Evolutionary conservation across 2,888 invertebrate genomes (phyloP).

Genomic region (Rambutsinella grinnellia): DNA sequence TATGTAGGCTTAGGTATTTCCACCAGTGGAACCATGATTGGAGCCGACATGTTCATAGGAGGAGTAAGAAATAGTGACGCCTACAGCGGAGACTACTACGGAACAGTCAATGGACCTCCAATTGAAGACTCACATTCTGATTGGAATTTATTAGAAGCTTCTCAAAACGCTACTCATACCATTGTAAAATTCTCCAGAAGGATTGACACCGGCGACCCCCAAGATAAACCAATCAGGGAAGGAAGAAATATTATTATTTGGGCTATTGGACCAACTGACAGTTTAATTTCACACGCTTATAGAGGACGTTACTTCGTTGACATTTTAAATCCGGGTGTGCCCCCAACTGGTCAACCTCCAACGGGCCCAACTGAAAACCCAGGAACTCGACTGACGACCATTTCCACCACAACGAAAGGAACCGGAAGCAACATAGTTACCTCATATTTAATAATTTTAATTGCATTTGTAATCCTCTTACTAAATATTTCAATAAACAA

Average conservation of each 20-base stretch:
- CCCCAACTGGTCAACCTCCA: no score
- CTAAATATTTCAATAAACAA: no score
- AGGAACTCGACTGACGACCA: no score
- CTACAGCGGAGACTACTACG: conserved; percentile 18
- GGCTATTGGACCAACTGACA: background rate
- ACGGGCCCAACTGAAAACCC: no score
- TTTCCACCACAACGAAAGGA: no score
- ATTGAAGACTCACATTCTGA: conserved; percentile 16
- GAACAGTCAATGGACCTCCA: conserved; percentile 5
- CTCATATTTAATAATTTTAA: no score
- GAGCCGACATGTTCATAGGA: background rate
- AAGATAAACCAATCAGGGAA: conserved; percentile 36
- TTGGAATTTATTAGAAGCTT: conserved; percentile 39
- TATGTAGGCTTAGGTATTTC: background rate
- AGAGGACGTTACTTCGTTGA: no score
- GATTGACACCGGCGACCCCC: conserved; percentile 39
- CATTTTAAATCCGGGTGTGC: no score
- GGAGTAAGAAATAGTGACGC: background rate
- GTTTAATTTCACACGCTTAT: background rate
- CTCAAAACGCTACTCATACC: conserved; percentile 29
- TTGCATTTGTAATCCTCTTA: no score
- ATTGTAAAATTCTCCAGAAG: conserved; percentile 28
- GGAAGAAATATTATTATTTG: conserved; percentile 12
- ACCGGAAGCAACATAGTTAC: no score
- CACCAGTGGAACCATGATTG: background rate